Evolutionary conservation across 1,140 invertebrate species (phyloP).

Genomic region (Drosophila albomicans): DNA sequence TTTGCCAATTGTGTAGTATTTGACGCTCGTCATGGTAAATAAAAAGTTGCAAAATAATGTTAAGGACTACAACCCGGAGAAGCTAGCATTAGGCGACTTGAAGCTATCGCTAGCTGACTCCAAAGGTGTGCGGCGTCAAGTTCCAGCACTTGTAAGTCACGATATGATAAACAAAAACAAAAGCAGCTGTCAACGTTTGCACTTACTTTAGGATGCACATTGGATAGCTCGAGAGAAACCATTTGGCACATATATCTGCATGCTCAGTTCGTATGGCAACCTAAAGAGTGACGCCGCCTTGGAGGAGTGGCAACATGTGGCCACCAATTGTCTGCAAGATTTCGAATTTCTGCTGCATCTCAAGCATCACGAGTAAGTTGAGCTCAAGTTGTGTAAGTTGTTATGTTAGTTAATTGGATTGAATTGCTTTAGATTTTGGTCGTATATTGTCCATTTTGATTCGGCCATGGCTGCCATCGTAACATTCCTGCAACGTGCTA

Average conservation of each 20-base stretch:
- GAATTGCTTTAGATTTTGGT: conserved; percentile 87
- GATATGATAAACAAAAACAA: neutral
- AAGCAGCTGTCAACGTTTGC: neutral
- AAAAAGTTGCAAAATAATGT: conserved; percentile 45
- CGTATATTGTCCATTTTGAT: conserved; percentile 90
- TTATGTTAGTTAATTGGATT: neutral
- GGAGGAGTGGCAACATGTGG: conserved; percentile 75
- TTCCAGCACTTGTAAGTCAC: conserved; percentile 59
- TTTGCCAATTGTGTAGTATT: conserved; percentile 14
- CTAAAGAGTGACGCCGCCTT: conserved; percentile 61
- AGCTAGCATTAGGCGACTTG: conserved; percentile 55
- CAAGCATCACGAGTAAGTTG: conserved; percentile 68
- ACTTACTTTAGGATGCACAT: conserved; percentile 50
- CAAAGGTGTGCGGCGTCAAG: conserved; percentile 51
- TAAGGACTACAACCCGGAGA: conserved; percentile 63
- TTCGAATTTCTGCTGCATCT: conserved; percentile 68
- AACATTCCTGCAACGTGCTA: conserved; percentile 90
- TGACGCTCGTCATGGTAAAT: conserved; percentile 8
- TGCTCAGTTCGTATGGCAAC: conserved; percentile 59
- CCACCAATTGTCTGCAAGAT: conserved; percentile 66
- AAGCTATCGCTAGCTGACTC: conserved; percentile 44
- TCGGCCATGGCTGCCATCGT: conserved; percentile 88
- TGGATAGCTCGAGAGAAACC: conserved; percentile 62
- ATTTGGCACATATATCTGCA: conserved; percentile 62
- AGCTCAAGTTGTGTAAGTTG: too few relatives aligned